Conservation (phyloP, 2,113 vertebrate genomes). For the Camelus bactrianus region DNA sequence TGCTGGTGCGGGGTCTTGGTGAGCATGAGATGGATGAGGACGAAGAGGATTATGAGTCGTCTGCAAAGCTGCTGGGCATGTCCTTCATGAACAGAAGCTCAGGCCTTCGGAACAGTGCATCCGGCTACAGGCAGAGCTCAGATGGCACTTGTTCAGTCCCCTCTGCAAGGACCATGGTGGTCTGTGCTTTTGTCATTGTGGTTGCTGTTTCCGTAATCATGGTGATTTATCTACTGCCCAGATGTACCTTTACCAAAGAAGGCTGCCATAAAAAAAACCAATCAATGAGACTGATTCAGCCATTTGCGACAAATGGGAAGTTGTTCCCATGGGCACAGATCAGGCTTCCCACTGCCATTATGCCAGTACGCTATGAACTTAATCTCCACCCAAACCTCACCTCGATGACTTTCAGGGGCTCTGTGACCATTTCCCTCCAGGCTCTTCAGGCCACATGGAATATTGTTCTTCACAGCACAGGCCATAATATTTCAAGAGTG, state of each 20-base stretch:
- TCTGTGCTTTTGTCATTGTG: conserved; percentile 91
- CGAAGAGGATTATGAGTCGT: conserved; percentile 97
- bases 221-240: conserved; percentile 94
- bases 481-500: conserved; percentile 91
- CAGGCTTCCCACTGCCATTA: conserved; percentile 91
- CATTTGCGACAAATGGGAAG: conserved; percentile 90
- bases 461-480: conserved; percentile 93
- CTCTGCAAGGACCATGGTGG: conserved; percentile 89
- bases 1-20: conserved; percentile 96
- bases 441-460: conserved; percentile 88
- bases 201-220: conserved; percentile 91
- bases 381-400: conserved; percentile 92
- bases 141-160: conserved; percentile 89
- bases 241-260: conserved; percentile 96
- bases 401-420: conserved; percentile 90
- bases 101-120: conserved; percentile 87
- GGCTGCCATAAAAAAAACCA: conserved; percentile 92
- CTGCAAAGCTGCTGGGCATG: conserved; percentile 97
- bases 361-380: conserved; percentile 93
- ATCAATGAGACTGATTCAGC: conserved; percentile 88
- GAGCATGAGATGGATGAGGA: conserved; percentile 97
- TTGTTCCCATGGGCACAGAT: conserved; percentile 94
- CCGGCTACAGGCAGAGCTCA: conserved; percentile 89
- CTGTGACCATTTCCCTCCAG: conserved; percentile 89
- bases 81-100: conserved; percentile 98